These are phyloP conservation scores for Bugulina stolonifera DNA, from an alignment of 2,888 invertebrate genomes.

Conservation along the genomic window DNA sequence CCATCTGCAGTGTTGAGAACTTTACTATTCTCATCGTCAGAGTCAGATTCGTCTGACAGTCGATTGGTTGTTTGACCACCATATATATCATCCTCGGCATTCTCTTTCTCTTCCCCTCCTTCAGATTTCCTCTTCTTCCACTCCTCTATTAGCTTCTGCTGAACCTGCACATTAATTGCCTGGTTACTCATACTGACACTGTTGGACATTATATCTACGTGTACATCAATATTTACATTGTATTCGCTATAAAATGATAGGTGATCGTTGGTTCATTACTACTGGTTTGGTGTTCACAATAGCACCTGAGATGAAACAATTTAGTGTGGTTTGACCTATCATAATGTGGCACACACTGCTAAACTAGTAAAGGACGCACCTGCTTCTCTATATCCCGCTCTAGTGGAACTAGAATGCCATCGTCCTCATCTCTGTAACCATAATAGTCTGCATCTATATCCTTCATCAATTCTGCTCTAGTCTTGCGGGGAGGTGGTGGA, in stretches of 20 bases:
- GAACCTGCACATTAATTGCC: no score
- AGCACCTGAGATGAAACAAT: no score
- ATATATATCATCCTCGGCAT: slow-evolving; percentile 65
- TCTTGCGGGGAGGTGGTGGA: slow-evolving; percentile 80
- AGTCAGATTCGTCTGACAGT: not conserved
- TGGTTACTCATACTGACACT: no score
- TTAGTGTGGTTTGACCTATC: no score
- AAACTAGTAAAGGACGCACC: slow-evolving; percentile 22
- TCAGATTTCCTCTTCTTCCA: slow-evolving; percentile 46
- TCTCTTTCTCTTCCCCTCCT: slow-evolving; percentile 53
- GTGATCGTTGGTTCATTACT: no score
- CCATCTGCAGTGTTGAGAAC: slow-evolving; percentile 31
- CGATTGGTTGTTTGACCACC: slow-evolving; percentile 51
- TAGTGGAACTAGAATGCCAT: slow-evolving; percentile 82
- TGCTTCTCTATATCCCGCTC: slow-evolving; percentile 71
- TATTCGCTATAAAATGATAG: no score
- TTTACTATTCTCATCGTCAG: slow-evolving; percentile 29
- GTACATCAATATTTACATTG: no score
- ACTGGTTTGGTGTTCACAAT: no score
- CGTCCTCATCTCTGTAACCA: slow-evolving; percentile 96
- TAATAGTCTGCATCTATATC: slow-evolving; percentile 98
- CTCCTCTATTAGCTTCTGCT: not conserved
- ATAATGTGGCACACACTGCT: no score
- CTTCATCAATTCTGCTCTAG: slow-evolving; percentile 92
- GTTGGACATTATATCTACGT: no score